These are phyloP conservation scores for Xyrichtys novacula DNA, from an alignment of 2,797 vertebrate genomes.

Conservation along the genomic window DNA sequence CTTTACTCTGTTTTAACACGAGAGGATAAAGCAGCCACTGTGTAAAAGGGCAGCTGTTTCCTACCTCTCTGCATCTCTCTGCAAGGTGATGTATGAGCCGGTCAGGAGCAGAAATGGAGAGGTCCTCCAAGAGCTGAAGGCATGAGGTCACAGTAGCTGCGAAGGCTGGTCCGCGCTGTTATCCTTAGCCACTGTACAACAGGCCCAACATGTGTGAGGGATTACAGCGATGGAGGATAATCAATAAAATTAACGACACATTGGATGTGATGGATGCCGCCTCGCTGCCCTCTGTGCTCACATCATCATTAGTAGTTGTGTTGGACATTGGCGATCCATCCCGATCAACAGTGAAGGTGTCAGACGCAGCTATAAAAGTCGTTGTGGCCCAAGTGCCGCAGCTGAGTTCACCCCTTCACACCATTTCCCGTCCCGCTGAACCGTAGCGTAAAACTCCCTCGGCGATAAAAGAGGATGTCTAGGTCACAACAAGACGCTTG, in stretches of 20 bases:
- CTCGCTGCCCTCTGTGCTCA: conserved; percentile 66
- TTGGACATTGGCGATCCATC: conserved; percentile 61
- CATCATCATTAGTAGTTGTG: conserved; percentile 58
- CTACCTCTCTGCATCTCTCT: conserved; percentile 57
- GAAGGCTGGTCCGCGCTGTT: conserved; percentile 32
- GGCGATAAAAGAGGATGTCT: conserved; percentile 57
- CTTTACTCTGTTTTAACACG: conserved; percentile 48
- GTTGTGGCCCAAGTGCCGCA: conserved; percentile 21
- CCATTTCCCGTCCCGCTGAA: conserved; percentile 66
- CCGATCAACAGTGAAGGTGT: conserved; percentile 64
- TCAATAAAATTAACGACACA: conserved; percentile 71
- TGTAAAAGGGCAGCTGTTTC: conserved; percentile 67
- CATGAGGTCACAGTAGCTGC: conserved; percentile 69
- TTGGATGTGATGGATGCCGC: conserved; percentile 70
- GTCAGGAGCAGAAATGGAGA: conserved; percentile 45
- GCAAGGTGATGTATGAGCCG: conserved; percentile 71
- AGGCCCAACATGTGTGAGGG: conserved; percentile 65
- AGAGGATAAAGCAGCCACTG: conserved; percentile 65
- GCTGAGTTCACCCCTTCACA: conserved; percentile 50
- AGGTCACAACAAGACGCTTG: conserved; percentile 72
- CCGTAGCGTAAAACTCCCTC: conserved; percentile 54
- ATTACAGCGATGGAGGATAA: conserved; percentile 69
- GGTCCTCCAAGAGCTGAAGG: conserved; percentile 68
- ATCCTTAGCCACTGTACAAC: conserved; percentile 46
- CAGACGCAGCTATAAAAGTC: conserved; percentile 55